Percentiles rank a stretch among this genome's conserved stretches.
Evolutionary conservation across 2,888 invertebrate genomes (phyloP).

Genomic region (Cordylochernes scorpioides): DNA sequence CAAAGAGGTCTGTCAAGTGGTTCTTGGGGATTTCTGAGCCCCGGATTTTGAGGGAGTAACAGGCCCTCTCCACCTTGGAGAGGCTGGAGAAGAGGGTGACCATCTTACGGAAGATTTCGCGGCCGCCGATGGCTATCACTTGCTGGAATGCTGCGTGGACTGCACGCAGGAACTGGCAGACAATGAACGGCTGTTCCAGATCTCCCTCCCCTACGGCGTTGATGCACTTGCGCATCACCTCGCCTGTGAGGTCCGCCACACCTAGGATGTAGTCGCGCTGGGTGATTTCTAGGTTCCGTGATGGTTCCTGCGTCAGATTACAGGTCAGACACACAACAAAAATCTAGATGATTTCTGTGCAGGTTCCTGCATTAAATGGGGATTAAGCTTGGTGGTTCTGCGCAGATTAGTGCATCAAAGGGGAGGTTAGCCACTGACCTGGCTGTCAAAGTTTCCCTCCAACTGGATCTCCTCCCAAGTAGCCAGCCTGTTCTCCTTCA

Average conservation of each 20-base stretch:
- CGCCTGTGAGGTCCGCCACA: constrained; percentile 60
- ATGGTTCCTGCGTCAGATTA: not conserved
- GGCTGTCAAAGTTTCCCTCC: not conserved
- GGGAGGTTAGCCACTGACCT: constrained; percentile 5
- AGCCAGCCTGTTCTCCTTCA: constrained; percentile 33
- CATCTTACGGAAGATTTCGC: constrained; percentile 42
- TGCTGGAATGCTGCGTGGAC: constrained; percentile 28
- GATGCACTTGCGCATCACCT: constrained; percentile 64
- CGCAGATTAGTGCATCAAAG: not conserved
- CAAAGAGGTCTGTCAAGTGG: constrained; percentile 32
- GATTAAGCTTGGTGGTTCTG: too few species aligned
- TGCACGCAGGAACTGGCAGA: constrained; percentile 39
- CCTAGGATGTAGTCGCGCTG: constrained; percentile 39
- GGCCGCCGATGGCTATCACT: constrained; percentile 26
- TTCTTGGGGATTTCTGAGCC: constrained; percentile 50
- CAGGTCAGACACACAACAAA: constrained; percentile 5
- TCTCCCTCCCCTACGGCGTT: constrained; percentile 50
- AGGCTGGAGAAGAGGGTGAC: constrained; percentile 43
- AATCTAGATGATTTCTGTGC: too few species aligned
- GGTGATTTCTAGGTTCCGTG: constrained; percentile 17
- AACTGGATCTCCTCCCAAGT: constrained; percentile 31
- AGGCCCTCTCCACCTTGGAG: constrained; percentile 52
- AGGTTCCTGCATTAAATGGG: too few species aligned
- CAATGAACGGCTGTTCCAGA: constrained; percentile 33
- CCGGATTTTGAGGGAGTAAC: constrained; percentile 47